Base-by-base conservation (phyloP, 2,113 vertebrate species). In the Notothenia coriiceps region DNA sequence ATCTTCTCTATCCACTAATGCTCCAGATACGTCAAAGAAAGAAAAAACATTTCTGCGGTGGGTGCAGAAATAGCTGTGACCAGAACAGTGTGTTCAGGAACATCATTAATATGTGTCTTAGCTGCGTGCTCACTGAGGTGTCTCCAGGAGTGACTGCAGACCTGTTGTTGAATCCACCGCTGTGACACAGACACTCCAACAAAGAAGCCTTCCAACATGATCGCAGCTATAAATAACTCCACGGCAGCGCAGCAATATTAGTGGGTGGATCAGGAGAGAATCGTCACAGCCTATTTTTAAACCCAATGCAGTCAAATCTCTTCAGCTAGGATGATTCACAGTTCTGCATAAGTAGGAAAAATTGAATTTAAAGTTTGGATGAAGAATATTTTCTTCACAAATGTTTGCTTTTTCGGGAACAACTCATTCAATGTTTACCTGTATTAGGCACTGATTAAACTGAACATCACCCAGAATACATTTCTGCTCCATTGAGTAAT, bases 191-290 rank as follows among this genome's bases (percentile, higher is more conserved):
- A 80, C 70, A 72, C 70, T 70, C 76, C 61, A 35, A 88, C 77
- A 78, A 79, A 89, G 65, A 79, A 69, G 65, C 74, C 79, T 54
- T 79, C 80, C 87, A 88, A 77, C 74, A 86, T 74, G 83, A 89
- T 86, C 79, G 10, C 52, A 10, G 77, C 91, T 93, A 92, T 85
- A 90, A 90, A 92, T 93, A 92, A 85, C 85, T 67, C 50, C 6
- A 79, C 73, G 54, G 81, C 74, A 69, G 74, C 70, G 69, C 84
- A 66, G 84, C 88, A 85, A 85, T 87, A 84, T 87, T 79, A 82
- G 86, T 87, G 77, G 86, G 71, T 62, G 88, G 88, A 91, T 93
- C 80, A 86, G 69, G 80, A 84, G 64, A 77, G 74, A 86, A 64
- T 86, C 80, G 68, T 90, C 87, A 87, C 71, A 15, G 80, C 70